Conservation (phyloP, 2,113 vertebrate species). For the Brachyistius frenatus region DNA sequence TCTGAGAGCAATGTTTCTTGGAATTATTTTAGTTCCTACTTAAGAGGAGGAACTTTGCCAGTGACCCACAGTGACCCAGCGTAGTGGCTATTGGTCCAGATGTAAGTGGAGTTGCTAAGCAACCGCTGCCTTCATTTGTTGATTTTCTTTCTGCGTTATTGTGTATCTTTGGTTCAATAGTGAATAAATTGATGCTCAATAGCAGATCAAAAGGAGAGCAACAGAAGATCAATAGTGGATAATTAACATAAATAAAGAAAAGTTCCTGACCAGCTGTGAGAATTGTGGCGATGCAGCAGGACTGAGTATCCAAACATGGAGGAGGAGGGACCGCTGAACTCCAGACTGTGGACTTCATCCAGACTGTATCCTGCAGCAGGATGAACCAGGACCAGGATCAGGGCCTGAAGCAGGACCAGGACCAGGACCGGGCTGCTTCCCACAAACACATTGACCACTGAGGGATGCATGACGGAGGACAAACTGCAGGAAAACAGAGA, state of each 20-base stretch:
- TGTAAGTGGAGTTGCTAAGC: too few relatives aligned
- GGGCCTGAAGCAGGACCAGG: conserved; percentile 29
- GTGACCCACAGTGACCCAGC: too few relatives aligned
- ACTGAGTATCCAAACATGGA: conserved; percentile 95
- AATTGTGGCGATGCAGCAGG: conserved; percentile 86
- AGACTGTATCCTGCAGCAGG: conserved; percentile 86
- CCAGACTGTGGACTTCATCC: conserved; percentile 85
- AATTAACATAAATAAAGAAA: neutral
- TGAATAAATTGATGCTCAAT: too few relatives aligned
- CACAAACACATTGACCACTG: neutral
- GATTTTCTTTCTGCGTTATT: too few relatives aligned
- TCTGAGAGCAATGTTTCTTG: too few relatives aligned
- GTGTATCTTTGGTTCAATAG: neutral
- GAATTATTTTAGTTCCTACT: too few relatives aligned
- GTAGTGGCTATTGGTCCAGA: too few relatives aligned
- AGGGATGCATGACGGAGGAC: conserved; percentile 40
- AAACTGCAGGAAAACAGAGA: conserved; percentile 37
- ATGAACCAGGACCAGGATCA: conserved; percentile 43
- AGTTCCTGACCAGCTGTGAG: conserved; percentile 86
- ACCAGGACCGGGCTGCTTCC: conserved; percentile 25
- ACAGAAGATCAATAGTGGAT: neutral
- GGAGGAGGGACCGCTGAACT: conserved; percentile 82
- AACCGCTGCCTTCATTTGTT: too few relatives aligned
- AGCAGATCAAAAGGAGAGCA: neutral
- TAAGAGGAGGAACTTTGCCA: too few relatives aligned